phyloP scores from a whole-genome alignment of 1,140 invertebrate genomes.

The Drosophila pandora region DNA sequence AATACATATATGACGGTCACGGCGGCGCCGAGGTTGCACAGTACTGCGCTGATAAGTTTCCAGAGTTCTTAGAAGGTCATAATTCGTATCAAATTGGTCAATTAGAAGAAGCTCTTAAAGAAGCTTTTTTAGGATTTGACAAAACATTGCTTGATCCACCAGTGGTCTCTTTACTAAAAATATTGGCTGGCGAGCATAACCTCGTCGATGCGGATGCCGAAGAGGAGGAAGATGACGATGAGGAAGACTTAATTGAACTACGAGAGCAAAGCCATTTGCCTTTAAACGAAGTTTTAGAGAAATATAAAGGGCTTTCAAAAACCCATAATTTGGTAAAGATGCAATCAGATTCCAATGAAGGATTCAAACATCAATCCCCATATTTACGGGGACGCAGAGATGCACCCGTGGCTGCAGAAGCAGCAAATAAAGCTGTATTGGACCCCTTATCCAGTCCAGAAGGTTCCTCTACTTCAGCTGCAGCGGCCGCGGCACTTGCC shows the following conservation, averaged over 20 bases:
- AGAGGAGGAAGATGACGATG: conserved; percentile 78
- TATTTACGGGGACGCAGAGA: conserved; percentile 78
- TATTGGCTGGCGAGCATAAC: conserved; percentile 87
- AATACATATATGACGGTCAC: conserved; percentile 97
- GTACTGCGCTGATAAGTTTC: conserved; percentile 94
- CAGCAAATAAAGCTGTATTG: conserved; percentile 73
- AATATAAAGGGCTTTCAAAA: conserved; percentile 73
- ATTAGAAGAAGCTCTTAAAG: conserved; percentile 90
- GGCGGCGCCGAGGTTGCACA: conserved; percentile 97
- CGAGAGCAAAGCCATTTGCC: conserved; percentile 81
- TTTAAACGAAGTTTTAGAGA: conserved; percentile 75
- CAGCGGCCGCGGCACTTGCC: conserved; percentile 42
- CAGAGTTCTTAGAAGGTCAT: conserved; percentile 92
- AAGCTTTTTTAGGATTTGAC: conserved; percentile 96
- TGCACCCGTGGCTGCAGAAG: conserved; percentile 75
- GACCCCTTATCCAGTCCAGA: conserved; percentile 70
- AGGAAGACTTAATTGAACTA: conserved; percentile 84
- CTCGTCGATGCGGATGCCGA: conserved; percentile 86
- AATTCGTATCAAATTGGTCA: conserved; percentile 91
- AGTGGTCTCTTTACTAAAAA: conserved; percentile 90
- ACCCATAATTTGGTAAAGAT: conserved; percentile 45
- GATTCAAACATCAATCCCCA: conserved; percentile 52
- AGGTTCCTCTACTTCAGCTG: conserved; percentile 76
- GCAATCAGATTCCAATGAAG: conserved; percentile 26
- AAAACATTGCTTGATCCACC: conserved; percentile 89